These are phyloP conservation scores for Prionailurus viverrinus DNA, from an alignment of 2,113 vertebrate species.

Conservation along the genomic window DNA sequence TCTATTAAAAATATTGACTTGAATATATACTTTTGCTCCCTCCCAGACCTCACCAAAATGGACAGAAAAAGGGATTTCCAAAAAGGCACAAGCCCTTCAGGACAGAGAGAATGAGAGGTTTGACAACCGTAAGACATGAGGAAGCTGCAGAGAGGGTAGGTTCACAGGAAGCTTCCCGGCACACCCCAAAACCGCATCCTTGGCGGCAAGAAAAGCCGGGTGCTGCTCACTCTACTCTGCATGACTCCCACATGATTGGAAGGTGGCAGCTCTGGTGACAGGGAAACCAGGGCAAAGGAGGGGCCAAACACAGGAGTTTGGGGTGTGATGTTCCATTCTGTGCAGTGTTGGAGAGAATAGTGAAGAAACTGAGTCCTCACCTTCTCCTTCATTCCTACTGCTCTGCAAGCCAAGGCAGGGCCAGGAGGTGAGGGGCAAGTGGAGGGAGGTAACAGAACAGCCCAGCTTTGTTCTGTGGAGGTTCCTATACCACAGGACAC, in stretches of 20 bases:
- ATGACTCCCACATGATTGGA: not conserved
- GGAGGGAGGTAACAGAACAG: not conserved
- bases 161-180: rapidly evolving
- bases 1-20: not conserved
- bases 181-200: not conserved
- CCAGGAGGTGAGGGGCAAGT: rapidly evolving
- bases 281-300: not conserved
- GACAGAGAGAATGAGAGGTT: not conserved
- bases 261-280: not conserved
- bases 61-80: not conserved
- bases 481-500: not conserved
- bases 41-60: not conserved
- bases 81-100: not conserved
- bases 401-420: not conserved
- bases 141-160: not conserved
- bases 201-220: not conserved
- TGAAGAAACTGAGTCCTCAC: not conserved
- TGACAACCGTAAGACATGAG: not conserved
- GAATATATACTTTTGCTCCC: not conserved
- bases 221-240: too few species aligned
- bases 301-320: not conserved
- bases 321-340: not conserved
- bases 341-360: not conserved
- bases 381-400: not conserved
- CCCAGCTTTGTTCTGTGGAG: not conserved